phyloP scores from a whole-genome alignment of 2,888 invertebrate species.

The Synanthedon andrenaeformis region DNA sequence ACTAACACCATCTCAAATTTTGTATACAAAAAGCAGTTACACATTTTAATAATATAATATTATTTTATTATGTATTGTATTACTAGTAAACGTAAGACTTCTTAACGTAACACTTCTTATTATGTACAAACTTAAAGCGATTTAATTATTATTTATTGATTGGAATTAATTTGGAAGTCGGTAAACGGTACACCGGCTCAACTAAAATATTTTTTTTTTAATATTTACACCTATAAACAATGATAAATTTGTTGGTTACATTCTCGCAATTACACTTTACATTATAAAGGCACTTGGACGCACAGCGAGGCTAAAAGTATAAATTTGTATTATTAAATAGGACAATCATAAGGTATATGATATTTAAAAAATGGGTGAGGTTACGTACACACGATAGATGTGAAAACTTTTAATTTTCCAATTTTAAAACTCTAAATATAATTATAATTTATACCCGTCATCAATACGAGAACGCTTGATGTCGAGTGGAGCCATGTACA shows the following conservation, averaged over 20 bases:
- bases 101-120: not conserved
- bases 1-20: not conserved
- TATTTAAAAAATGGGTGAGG: too few species aligned
- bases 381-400: too few species aligned
- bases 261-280: not conserved
- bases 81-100: not conserved
- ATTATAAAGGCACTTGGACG: not conserved
- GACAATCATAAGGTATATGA: too few species aligned
- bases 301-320: too few species aligned
- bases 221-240: conserved; percentile 28
- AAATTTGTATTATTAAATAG: too few species aligned
- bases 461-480: too few species aligned
- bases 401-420: too few species aligned
- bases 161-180: not conserved
- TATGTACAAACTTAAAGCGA: not conserved
- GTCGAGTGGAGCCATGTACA: too few species aligned
- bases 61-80: not conserved
- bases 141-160: not conserved
- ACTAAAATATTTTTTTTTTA: conserved; percentile 19
- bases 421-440: too few species aligned
- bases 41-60: not conserved
- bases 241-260: conserved; percentile 3
- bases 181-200: conserved; percentile 17
- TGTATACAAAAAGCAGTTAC: not conserved
- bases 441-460: too few species aligned